Base-by-base conservation (phyloP, 2,113 vertebrate species). In the Ptilorrhoa leucosticta region DNA sequence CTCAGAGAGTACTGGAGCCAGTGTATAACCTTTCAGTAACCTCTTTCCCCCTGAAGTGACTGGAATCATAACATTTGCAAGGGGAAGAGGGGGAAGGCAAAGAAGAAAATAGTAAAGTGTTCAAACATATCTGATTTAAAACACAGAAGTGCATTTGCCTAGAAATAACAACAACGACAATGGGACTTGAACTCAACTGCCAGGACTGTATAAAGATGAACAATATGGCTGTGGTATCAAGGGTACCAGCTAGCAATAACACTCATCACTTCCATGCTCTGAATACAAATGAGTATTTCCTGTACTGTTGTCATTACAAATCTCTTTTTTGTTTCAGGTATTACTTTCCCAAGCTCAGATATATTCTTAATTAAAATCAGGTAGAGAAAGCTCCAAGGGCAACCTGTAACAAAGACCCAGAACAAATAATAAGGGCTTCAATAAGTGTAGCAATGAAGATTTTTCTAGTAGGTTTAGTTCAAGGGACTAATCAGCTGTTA, bases 301-400 rank as follows among this genome's bases (percentile, higher is more conserved):
- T 63, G 33, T 70, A 61, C n/a, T 72, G 21, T 69, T 85, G 50
- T 72, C 68, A 61, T 91, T 93, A 90, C 45, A 90, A 84, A 95
- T 57, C 37, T 79, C 48, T 79, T 85, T 87, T 85, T 61, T 33
- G 61, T 57, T 87, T 85, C 84, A 85, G 39, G 39, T 94, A 91
- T 91, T 94, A 92, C 71, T 83, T 94, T 90, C 30, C 48, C 35
- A 86, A 93, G 63, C 56, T 93, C 63, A 77, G 68, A 77, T 77
- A 83, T 63, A 90, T 69, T 90, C 84, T 93, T 93, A 91, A 94
- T 95, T 93, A 91, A 96, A 91, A 83, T 47, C 18, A 33, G 42
- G 75, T 80, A 83, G 61, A 86, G 58, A 88, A 93, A 88, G 58
- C 84, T 94, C 70, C 50, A 80, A 93, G 84, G 63, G 47, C 35